phyloP scores from a whole-genome alignment of 2,113 vertebrate genomes.

The Chionis minor region DNA sequence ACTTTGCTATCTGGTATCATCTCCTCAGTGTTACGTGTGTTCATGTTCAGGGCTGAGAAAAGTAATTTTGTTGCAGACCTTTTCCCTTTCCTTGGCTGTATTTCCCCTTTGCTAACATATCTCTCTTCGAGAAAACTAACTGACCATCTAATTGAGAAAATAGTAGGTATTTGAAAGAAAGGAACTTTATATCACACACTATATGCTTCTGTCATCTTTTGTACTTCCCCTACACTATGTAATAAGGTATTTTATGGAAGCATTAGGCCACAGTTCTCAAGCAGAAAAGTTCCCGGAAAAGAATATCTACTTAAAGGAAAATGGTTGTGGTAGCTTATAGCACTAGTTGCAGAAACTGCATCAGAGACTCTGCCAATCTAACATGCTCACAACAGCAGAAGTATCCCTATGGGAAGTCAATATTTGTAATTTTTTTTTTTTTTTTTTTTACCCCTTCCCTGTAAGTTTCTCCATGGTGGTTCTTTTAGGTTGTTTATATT shows the following conservation, averaged over 20 bases:
- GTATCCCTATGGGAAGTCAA: not conserved
- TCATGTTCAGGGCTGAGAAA: not conserved
- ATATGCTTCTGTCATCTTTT: not conserved
- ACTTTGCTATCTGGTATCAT: not conserved
- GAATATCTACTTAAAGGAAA: not conserved
- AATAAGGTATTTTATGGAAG: not conserved
- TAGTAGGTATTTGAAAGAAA: not conserved
- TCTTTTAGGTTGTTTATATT: not conserved
- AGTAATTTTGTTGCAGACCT: not conserved
- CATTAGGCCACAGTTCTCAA: not conserved
- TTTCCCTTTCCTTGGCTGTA: not conserved
- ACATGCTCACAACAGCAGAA: not conserved
- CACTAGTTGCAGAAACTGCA: not conserved
- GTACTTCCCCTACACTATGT: not conserved
- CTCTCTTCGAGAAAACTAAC: not conserved
- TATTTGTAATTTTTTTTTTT: not conserved
- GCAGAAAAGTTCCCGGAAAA: not conserved
- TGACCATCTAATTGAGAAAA: not conserved
- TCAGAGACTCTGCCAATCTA: not conserved
- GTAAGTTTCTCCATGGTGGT: not conserved
- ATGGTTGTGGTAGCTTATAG: not conserved
- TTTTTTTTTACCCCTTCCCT: not conserved
- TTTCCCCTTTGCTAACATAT: not conserved
- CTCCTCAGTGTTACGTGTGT: fast-evolving
- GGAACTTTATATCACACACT: not conserved